Conservation (phyloP, 2,888 invertebrate species). For the Leptopterna dolabrata region DNA sequence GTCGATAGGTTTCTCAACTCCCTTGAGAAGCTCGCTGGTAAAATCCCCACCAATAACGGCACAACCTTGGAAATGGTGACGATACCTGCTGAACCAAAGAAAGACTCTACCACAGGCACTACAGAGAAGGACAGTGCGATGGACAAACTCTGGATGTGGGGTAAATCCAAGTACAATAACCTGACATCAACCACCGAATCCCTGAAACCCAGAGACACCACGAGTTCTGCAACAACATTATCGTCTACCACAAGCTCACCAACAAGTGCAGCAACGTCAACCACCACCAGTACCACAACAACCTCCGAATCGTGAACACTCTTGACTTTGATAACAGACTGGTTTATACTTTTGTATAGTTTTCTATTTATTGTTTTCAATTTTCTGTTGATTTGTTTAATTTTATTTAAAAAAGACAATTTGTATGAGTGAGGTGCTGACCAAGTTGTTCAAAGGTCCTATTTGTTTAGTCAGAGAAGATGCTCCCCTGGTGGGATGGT, state of each 20-base stretch:
- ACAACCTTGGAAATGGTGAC: slow-evolving; percentile 30
- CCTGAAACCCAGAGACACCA: not conserved
- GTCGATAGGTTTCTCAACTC: slow-evolving; percentile 62
- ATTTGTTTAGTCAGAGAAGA: not conserved
- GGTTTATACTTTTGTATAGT: not conserved
- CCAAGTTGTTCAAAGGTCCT: not conserved
- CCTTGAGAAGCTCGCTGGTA: slow-evolving; percentile 50
- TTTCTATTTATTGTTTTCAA: slow-evolving; percentile 18
- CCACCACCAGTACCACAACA: not conserved
- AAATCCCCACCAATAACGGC: slow-evolving; percentile 32
- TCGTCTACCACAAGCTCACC: not conserved
- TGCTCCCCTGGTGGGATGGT: not conserved
- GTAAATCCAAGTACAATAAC: slow-evolving; percentile 59
- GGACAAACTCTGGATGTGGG: slow-evolving; percentile 62
- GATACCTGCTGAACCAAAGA: slow-evolving; percentile 28
- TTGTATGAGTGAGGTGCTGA: not conserved
- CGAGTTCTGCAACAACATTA: not conserved
- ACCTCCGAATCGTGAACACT: not conserved
- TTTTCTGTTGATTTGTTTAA: not conserved
- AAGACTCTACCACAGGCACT: not conserved
- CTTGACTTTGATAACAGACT: not conserved
- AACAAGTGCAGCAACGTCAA: slow-evolving; percentile 1
- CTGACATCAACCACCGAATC: slow-evolving; percentile 31
- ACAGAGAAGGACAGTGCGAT: slow-evolving; percentile 58
- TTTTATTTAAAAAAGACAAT: not conserved